Evolutionary conservation across 2,888 invertebrate species (phyloP).

Genomic region (Lepetodrilus schrolli): DNA sequence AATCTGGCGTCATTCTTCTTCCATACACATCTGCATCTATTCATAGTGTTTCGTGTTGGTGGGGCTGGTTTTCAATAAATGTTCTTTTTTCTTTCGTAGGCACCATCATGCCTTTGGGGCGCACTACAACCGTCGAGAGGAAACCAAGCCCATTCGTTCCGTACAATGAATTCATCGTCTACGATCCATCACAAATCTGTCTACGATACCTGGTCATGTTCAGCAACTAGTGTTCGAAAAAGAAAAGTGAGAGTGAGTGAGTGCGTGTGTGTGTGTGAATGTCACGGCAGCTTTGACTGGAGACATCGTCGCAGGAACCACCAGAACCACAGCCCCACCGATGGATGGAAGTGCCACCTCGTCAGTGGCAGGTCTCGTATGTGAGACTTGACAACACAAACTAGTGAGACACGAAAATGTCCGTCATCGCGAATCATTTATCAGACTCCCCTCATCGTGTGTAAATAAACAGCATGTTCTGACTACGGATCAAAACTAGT

Average conservation of each 20-base stretch:
- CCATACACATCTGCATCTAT: no score
- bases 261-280: neutral
- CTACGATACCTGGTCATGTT: slow-evolving; percentile 74
- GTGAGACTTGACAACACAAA: no score
- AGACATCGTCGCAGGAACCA: neutral
- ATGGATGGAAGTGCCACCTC: no score
- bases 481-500: neutral
- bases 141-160: slow-evolving; percentile 42
- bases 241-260: neutral
- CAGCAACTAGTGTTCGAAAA: no score
- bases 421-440: neutral
- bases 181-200: slow-evolving; percentile 69
- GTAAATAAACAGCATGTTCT: neutral
- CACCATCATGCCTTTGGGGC: slow-evolving; percentile 63
- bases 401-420: neutral
- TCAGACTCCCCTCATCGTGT: neutral
- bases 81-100: slow-evolving; percentile 49
- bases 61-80: no score
- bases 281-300: slow-evolving; percentile 1
- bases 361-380: no score
- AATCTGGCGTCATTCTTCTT: no score
- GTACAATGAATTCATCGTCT: slow-evolving; percentile 73
- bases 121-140: slow-evolving; percentile 41
- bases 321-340: no score
- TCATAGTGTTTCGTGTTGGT: no score